Evolutionary conservation across 2,888 invertebrate species (phyloP).

Genomic region (Stenurella melanura): DNA sequence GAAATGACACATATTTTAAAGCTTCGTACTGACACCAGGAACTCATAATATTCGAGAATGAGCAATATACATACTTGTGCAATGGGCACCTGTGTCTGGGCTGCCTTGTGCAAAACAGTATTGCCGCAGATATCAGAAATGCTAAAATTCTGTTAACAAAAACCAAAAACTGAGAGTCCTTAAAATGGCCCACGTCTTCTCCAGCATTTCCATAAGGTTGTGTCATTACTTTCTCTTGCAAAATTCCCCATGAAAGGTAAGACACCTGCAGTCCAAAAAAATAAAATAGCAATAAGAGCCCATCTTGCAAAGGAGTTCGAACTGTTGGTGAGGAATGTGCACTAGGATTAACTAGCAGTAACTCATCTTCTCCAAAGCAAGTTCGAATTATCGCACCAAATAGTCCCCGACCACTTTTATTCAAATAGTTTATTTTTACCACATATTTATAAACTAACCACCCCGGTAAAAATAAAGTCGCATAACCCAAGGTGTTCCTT

Average conservation of each 20-base stretch:
- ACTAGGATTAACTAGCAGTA: constrained; percentile 64
- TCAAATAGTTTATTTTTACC: constrained; percentile 85
- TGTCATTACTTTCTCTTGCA: constrained; percentile 99
- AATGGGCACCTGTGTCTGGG: constrained; percentile 88
- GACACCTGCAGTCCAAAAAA: constrained; percentile 92
- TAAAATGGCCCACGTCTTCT: constrained; percentile 83
- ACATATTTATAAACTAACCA: constrained; percentile 89
- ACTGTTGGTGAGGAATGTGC: constrained; percentile 43
- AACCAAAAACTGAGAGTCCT: constrained; percentile 97
- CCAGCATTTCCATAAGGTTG: constrained; percentile 80
- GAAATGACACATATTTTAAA: constrained; percentile 97
- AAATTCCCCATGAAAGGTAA: constrained; percentile 95
- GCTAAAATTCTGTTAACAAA: constrained; percentile 95
- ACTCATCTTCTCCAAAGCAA: constrained; percentile 76
- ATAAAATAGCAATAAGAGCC: constrained; percentile 82
- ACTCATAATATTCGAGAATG: constrained; percentile 97
- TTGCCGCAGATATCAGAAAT: constrained; percentile 81
- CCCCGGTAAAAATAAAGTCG: constrained; percentile 91
- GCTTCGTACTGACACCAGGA: constrained; percentile 99
- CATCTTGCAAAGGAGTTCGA: constrained; percentile 77
- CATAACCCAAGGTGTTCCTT: constrained; percentile 90
- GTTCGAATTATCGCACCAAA: constrained; percentile 73
- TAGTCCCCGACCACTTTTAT: constrained; percentile 78
- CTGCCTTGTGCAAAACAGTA: constrained; percentile 78
- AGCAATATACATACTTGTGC: constrained; percentile 96